A percentile compares a stretch with the other conserved stretches of the same genome.
Conservation (phyloP, 1,140 invertebrate genomes). For the Microplitis mediator region DNA sequence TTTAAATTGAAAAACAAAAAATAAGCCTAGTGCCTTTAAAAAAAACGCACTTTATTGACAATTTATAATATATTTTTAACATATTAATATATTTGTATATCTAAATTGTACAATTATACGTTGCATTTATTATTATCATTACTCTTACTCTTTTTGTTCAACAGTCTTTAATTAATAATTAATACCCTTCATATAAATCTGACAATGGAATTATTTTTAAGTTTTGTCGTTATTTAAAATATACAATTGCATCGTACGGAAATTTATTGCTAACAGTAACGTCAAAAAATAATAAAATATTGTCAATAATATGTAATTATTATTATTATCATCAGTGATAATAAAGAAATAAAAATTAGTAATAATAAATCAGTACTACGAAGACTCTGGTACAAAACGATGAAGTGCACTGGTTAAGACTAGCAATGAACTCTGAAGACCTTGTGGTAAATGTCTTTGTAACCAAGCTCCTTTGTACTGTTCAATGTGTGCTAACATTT, state of each 20-base stretch:
- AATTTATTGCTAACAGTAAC: not conserved
- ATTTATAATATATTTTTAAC: constrained; percentile 16
- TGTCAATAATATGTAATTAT: not conserved
- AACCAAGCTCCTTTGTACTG: constrained; percentile 67
- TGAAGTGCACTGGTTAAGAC: constrained; percentile 64
- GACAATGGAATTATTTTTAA: not conserved
- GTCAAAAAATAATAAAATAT: no score
- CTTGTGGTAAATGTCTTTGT: constrained; percentile 64
- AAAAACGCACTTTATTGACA: not conserved
- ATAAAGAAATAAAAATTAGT: not conserved
- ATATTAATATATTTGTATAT: constrained; percentile 20
- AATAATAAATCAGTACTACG: constrained; percentile 35
- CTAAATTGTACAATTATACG: constrained; percentile 24
- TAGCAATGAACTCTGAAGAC: constrained; percentile 64
- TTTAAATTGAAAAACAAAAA: not conserved
- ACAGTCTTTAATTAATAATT: constrained; percentile 32
- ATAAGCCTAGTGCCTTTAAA: not conserved
- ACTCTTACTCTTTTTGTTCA: constrained; percentile 11
- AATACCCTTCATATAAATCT: constrained; percentile 12
- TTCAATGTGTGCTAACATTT: constrained; percentile 66
- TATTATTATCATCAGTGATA: not conserved
- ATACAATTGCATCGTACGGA: not conserved
- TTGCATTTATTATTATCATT: constrained; percentile 20
- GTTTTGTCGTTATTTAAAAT: constrained; percentile 10
- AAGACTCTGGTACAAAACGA: constrained; percentile 63